Conservation (phyloP, 2,888 invertebrate genomes). For the Gari tellinella region DNA sequence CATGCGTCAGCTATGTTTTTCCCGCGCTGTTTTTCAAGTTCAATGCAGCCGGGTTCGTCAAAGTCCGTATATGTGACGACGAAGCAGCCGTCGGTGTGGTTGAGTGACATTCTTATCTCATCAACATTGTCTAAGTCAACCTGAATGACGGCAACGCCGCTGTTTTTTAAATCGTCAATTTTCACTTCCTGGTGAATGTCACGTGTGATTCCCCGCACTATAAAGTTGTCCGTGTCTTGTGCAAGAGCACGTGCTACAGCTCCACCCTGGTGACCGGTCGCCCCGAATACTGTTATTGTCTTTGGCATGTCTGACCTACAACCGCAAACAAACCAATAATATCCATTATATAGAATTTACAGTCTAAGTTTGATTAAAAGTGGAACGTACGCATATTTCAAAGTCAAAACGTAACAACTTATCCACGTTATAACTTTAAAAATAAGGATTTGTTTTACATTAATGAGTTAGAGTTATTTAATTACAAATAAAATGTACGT, state of each 20-base stretch:
- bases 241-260: constrained; percentile 73
- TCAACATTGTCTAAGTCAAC: constrained; percentile 66
- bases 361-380: too few species aligned
- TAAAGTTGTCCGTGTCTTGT: constrained; percentile 58
- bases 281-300: constrained; percentile 74
- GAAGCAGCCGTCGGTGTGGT: constrained; percentile 72
- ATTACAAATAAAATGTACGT: too few species aligned
- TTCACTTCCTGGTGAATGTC: constrained; percentile 63
- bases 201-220: constrained; percentile 70
- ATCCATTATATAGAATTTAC: too few species aligned
- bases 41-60: constrained; percentile 69
- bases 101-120: constrained; percentile 60
- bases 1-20: constrained; percentile 78
- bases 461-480: too few species aligned
- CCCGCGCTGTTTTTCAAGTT: constrained; percentile 75
- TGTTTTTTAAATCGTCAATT: constrained; percentile 56
- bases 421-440: too few species aligned
- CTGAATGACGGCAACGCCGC: constrained; percentile 64
- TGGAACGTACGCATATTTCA: too few species aligned
- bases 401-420: too few species aligned
- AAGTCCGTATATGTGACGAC: constrained; percentile 77
- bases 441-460: too few species aligned
- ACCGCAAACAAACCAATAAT: background rate
- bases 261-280: constrained; percentile 74
- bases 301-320: constrained; percentile 59